A percentile compares a stretch with the other conserved stretches of the same genome.
Evolutionary conservation across 1,140 invertebrate species (phyloP).

Genomic region (Heterodera carotae): DNA sequence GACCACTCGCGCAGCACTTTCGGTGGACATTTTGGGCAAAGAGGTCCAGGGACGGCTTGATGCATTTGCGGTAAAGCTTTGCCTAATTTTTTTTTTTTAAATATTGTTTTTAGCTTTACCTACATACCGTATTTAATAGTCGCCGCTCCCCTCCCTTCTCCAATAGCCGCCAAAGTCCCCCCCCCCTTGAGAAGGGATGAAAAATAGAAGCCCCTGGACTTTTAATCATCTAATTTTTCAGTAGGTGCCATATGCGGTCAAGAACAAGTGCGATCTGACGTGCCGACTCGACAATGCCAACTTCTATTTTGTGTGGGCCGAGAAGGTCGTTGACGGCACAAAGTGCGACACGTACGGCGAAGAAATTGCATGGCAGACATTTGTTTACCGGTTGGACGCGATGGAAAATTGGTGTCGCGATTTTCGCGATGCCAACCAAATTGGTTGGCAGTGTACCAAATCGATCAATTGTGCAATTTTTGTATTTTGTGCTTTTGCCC

Average conservation of each 20-base stretch:
- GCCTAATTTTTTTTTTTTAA: no score
- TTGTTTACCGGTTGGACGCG: conserved; percentile 90
- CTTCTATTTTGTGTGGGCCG: conserved; percentile 85
- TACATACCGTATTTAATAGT: no score
- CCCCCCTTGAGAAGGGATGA: no score
- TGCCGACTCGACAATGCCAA: conserved; percentile 79
- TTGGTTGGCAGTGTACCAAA: no score
- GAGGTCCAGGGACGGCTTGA: conserved; percentile 45
- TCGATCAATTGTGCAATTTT: no score
- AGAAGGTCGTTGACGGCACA: conserved; percentile 82
- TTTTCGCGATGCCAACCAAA: no score
- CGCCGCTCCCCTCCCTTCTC: no score
- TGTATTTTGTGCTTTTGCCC: no score
- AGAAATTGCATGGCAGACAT: conserved; percentile 84
- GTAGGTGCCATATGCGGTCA: conserved; percentile 70
- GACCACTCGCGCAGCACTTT: conserved; percentile 57
- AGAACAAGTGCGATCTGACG: conserved; percentile 82
- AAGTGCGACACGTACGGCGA: conserved; percentile 77
- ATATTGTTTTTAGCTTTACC: neutral
- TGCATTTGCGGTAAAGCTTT: conserved; percentile 4
- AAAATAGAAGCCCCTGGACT: no score
- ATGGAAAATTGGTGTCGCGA: conserved; percentile 91
- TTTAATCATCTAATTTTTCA: no score
- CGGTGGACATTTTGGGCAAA: conserved; percentile 53
- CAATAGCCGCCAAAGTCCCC: no score